Conservation (phyloP, 92 coral and sea anemone genomes). For the Epizoanthus scotinus region DNA sequence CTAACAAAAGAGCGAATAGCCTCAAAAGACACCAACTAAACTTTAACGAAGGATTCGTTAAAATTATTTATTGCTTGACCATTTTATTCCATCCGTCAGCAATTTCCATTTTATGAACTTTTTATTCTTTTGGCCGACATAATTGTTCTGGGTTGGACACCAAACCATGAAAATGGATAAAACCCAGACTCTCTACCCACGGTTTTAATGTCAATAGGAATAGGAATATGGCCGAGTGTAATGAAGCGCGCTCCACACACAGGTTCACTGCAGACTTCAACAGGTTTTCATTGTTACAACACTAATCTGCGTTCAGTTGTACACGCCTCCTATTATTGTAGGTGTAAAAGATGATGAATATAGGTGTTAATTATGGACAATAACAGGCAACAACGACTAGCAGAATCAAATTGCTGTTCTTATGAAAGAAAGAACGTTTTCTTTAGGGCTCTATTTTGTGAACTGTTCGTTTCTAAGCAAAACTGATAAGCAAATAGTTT, state of each 20-base stretch:
- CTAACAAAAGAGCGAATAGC: too few species aligned
- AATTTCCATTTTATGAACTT: too few species aligned
- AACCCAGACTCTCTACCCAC: neutral
- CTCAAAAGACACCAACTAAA: too few species aligned
- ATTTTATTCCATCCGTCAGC: too few species aligned
- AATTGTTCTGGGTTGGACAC: too few species aligned
- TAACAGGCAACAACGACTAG: neutral
- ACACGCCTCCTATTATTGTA: constrained; percentile 30
- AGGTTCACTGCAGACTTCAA: constrained; percentile 27
- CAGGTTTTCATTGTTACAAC: constrained; percentile 17
- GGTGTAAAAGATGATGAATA: constrained; percentile 34
- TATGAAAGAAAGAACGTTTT: constrained; percentile 22
- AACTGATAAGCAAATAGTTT: constrained; percentile 3
- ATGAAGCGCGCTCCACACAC: constrained; percentile 20
- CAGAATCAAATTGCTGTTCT: constrained; percentile 6
- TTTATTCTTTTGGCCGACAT: too few species aligned
- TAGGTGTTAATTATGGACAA: constrained; percentile 31
- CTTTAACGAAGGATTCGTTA: too few species aligned
- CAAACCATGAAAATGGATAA: too few species aligned
- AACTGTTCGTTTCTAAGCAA: constrained; percentile 1
- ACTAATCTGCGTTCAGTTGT: constrained; percentile 15
- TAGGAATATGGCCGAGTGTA: neutral
- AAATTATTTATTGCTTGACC: too few species aligned
- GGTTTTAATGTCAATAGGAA: constrained; percentile 7
- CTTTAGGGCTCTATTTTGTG: constrained; percentile 15